Conservation (phyloP, 1,140 invertebrate species). For the Oedothorax gibbosus region DNA sequence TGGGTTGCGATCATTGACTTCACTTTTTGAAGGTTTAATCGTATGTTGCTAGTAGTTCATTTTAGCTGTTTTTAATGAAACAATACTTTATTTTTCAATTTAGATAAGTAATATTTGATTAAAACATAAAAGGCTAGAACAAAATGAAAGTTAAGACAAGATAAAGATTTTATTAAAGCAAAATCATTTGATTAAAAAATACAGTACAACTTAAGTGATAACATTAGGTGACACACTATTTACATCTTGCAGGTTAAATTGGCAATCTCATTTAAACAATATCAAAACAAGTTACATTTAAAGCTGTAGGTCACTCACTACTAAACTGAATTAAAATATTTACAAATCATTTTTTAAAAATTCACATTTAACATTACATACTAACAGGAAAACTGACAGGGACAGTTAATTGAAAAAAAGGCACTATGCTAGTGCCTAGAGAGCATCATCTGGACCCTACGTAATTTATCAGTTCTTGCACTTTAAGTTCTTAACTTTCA, state of each 20-base stretch:
- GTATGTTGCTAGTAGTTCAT: too few relatives aligned
- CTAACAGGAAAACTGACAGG: not conserved
- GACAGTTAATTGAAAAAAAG: not conserved
- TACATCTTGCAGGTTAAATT: not conserved
- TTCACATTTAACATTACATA: conserved; percentile 3
- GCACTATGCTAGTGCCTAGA: conserved; percentile 23
- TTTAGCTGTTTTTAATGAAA: too few relatives aligned
- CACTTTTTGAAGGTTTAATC: too few relatives aligned
- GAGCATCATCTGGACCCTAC: conserved; percentile 31
- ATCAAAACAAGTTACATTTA: not conserved
- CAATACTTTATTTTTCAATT: not conserved
- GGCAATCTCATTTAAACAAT: not conserved
- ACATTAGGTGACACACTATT: conserved; percentile 16
- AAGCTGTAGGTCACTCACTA: not conserved
- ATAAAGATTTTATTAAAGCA: conserved; percentile 29
- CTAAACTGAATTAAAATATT: conserved; percentile 21
- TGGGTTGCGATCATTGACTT: too few relatives aligned
- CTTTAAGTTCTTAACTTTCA: not conserved
- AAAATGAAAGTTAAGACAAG: conserved; percentile 1
- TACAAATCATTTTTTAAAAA: conserved; percentile 24
- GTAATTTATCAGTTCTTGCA: not conserved
- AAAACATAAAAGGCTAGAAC: not conserved
- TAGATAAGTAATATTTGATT: not conserved
- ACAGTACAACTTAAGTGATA: conserved; percentile 11
- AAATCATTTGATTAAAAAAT: conserved; percentile 30